These are phyloP conservation scores for Drosophila baimaii DNA, from an alignment of 1,140 invertebrate genomes.

Conservation along the genomic window DNA sequence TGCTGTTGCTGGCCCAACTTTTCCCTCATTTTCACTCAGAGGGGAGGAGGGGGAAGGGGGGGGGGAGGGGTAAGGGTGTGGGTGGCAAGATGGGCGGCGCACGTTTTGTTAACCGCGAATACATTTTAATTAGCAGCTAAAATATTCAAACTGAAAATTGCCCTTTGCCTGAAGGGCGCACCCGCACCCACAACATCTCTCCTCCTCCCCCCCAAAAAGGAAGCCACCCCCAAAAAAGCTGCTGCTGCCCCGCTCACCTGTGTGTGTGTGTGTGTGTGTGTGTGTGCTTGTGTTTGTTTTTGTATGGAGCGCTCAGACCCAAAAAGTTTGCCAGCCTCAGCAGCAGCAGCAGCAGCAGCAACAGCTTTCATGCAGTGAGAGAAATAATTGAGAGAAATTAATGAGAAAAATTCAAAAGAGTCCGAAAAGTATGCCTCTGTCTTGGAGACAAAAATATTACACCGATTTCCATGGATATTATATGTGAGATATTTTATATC, in stretches of 20 bases:
- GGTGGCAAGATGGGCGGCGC: too few species aligned
- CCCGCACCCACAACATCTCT: slow-evolving; percentile 7
- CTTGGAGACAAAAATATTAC: too few species aligned
- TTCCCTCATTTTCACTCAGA: slow-evolving; percentile 41
- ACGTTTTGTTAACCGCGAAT: slow-evolving; percentile 80
- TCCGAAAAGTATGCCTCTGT: too few species aligned
- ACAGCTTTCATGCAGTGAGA: slow-evolving; percentile 18
- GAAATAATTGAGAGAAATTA: not conserved
- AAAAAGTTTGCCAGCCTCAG: slow-evolving; percentile 42
- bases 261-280: slow-evolving; percentile 19
- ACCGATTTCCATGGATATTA: too few species aligned
- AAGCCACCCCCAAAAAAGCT: slow-evolving; percentile 22
- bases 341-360: slow-evolving; percentile 39
- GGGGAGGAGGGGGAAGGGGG: too few species aligned
- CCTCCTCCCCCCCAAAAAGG: not conserved
- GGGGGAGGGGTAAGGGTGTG: not conserved
- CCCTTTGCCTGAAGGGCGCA: slow-evolving; percentile 62
- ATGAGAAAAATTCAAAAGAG: not conserved
- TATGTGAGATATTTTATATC: too few species aligned
- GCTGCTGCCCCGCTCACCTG: slow-evolving; percentile 8
- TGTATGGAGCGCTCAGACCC: slow-evolving; percentile 31
- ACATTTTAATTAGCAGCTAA: slow-evolving; percentile 82
- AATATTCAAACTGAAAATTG: slow-evolving; percentile 81
- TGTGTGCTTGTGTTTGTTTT: slow-evolving; percentile 39
- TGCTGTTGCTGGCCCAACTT: slow-evolving; percentile 21